Evolutionary conservation across 2,113 vertebrate genomes (phyloP).

Genomic region (Myotis yumanensis): DNA sequence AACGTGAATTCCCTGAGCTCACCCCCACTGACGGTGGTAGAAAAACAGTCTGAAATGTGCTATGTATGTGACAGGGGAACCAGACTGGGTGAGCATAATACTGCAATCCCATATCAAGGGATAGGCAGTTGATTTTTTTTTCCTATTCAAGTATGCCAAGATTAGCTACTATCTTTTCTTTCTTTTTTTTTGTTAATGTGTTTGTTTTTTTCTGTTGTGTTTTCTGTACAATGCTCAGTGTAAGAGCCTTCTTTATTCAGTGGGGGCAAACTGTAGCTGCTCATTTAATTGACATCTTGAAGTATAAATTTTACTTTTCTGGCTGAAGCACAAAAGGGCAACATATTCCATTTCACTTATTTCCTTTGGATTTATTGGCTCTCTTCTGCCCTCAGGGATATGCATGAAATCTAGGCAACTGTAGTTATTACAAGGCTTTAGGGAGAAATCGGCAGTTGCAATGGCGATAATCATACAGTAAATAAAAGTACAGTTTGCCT

Average conservation of each 20-base stretch:
- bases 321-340: conserved; percentile 74
- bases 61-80: neutral
- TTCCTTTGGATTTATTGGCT: conserved; percentile 81
- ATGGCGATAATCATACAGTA: conserved; percentile 80
- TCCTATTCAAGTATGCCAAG: conserved; percentile 50
- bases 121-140: neutral
- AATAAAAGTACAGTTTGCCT: conserved; percentile 83
- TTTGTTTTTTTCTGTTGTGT: conserved; percentile 56
- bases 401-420: conserved; percentile 78
- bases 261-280: conserved; percentile 64
- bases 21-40: neutral
- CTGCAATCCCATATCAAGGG: neutral
- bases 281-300: conserved; percentile 80
- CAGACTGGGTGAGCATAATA: neutral
- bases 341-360: conserved; percentile 80
- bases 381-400: conserved; percentile 77
- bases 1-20: neutral
- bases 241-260: conserved; percentile 63
- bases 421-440: conserved; percentile 80
- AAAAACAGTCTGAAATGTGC: neutral
- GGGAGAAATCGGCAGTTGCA: conserved; percentile 82
- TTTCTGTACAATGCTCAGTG: conserved; percentile 46
- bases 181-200: conserved; percentile 32
- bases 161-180: conserved; percentile 48
- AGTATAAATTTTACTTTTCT: conserved; percentile 78